Conservation (phyloP, 2,797 vertebrate genomes). For the Tachyglossus aculeatus region DNA sequence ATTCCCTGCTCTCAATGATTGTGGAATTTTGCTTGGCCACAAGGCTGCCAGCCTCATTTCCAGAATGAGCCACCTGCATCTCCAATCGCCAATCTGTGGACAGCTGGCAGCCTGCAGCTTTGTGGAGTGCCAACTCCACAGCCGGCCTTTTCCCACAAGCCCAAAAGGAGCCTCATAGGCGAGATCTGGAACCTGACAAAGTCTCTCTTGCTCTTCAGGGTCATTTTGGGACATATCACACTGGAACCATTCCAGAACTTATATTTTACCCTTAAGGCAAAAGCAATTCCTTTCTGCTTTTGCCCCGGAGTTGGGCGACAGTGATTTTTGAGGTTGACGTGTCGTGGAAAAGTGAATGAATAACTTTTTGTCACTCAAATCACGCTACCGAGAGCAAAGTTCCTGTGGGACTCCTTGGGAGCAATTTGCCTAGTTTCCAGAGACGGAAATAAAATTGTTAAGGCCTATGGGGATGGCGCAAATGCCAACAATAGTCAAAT, state of each 20-base stretch:
- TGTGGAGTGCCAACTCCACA: neutral
- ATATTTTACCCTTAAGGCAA: slow-evolving; percentile 47
- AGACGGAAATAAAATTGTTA: slow-evolving; percentile 42
- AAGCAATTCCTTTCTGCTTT: slow-evolving; percentile 22
- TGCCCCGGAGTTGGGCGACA: slow-evolving; percentile 37
- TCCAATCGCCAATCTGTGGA: neutral
- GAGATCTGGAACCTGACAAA: slow-evolving; percentile 40
- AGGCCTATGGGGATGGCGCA: too few species aligned
- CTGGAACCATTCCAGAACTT: slow-evolving; percentile 40
- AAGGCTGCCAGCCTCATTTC: neutral
- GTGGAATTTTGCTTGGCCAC: neutral
- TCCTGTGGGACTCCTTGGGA: neutral
- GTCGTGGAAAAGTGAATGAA: slow-evolving; percentile 52
- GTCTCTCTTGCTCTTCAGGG: slow-evolving; percentile 38
- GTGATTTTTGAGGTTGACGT: slow-evolving; percentile 47
- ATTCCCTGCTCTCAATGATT: too few species aligned
- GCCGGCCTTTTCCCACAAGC: slow-evolving; percentile 16
- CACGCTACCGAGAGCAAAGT: neutral
- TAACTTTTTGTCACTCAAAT: slow-evolving; percentile 44
- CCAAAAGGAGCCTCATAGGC: slow-evolving; percentile 37
- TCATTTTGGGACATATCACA: slow-evolving; percentile 36
- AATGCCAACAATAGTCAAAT: too few species aligned
- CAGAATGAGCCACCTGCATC: neutral
- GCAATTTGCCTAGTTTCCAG: slow-evolving; percentile 23
- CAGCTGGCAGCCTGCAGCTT: neutral